Evolutionary conservation across 2,113 vertebrate genomes (phyloP).

Genomic region (Noctilio leporinus): DNA sequence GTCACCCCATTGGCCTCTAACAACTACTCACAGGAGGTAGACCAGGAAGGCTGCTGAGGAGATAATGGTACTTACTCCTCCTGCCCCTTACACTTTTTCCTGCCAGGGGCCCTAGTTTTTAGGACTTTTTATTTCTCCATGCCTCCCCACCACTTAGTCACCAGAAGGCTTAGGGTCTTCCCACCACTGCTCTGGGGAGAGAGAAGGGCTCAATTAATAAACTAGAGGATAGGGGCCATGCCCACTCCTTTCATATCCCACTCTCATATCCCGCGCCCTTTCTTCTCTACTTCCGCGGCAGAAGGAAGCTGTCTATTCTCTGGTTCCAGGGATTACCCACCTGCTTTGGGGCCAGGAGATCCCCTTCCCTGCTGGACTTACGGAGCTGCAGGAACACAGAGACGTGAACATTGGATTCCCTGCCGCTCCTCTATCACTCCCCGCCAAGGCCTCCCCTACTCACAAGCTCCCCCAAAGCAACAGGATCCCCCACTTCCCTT

Average conservation of each 20-base stretch:
- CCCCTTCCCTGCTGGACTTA: slow-evolving; percentile 78
- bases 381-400: slow-evolving; percentile 77
- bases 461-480: not conserved
- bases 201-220: not conserved
- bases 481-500: not conserved
- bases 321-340: slow-evolving; percentile 65
- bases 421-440: not conserved
- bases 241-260: not conserved
- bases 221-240: not conserved
- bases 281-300: rapidly evolving
- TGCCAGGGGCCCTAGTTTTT: not conserved
- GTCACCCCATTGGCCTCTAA: not conserved
- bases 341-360: slow-evolving; percentile 71
- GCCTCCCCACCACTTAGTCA: not conserved
- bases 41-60: not conserved
- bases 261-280: not conserved
- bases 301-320: not conserved
- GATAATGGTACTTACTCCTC: not conserved
- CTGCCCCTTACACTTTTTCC: not conserved
- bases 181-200: not conserved
- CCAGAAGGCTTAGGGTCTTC: not conserved
- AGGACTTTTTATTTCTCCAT: no score
- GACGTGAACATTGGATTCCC: not conserved
- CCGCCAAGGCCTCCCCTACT: not conserved
- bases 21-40: not conserved